A percentile compares a stretch with the other conserved stretches of the same genome.
phyloP scores from a whole-genome alignment of 92 coral and sea anemone genomes.

The Pocillopora meandrina region DNA sequence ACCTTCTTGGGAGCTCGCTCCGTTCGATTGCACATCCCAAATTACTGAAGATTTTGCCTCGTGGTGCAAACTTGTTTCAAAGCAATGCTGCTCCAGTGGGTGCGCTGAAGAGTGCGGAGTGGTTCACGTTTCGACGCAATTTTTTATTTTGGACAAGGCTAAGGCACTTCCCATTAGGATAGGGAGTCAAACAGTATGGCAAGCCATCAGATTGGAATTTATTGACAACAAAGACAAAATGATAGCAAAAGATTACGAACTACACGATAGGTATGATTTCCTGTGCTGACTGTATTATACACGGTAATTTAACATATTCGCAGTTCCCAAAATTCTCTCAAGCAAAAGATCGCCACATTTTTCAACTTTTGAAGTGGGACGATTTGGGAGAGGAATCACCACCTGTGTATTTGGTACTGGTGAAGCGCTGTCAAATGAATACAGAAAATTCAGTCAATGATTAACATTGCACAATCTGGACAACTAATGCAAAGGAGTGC shows the following conservation, averaged over 20 bases:
- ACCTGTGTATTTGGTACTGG: not conserved
- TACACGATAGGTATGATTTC: conserved; percentile 35
- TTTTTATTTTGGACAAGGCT: too few species aligned
- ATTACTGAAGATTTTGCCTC: too few species aligned
- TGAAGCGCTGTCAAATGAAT: not conserved
- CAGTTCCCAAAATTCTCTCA: conserved; percentile 11
- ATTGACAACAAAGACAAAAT: conserved; percentile 31
- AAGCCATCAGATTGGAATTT: conserved; percentile 21
- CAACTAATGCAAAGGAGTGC: too few species aligned
- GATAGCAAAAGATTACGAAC: conserved; percentile 36
- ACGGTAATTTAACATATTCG: not conserved
- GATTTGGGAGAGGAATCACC: not conserved
- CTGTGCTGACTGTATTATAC: not conserved
- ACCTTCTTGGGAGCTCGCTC: too few species aligned
- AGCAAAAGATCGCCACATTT: conserved; percentile 5
- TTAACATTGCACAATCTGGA: not conserved
- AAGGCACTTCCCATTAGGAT: conserved; percentile 1
- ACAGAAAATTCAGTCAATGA: not conserved
- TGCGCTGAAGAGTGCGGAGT: too few species aligned
- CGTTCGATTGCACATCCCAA: too few species aligned
- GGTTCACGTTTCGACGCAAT: too few species aligned
- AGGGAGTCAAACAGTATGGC: conserved; percentile 38
- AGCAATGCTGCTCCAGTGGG: too few species aligned
- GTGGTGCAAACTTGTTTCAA: too few species aligned
- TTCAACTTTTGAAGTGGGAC: not conserved